Conservation (phyloP, 2,113 vertebrate genomes). For the Microtus oregoni region DNA sequence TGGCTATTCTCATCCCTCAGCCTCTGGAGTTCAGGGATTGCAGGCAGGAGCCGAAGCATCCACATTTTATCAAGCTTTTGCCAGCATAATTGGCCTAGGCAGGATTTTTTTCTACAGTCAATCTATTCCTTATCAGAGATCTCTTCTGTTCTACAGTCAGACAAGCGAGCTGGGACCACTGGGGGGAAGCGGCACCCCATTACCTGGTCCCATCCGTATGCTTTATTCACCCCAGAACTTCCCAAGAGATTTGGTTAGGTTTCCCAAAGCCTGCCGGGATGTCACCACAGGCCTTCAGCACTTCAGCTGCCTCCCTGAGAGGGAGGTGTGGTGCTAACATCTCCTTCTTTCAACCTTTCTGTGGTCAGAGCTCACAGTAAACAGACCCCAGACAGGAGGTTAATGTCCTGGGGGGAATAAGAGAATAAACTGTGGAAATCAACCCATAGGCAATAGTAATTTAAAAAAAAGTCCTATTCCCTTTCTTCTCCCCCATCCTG, state of each 20-base stretch:
- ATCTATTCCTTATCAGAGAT: accelerated
- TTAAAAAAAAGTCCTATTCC: neutral
- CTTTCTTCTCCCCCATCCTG: neutral
- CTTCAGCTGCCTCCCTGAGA: neutral
- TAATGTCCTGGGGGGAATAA: neutral
- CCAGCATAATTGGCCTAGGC: accelerated
- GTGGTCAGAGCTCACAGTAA: neutral
- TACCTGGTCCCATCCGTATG: neutral
- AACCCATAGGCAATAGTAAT: neutral
- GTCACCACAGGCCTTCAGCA: neutral
- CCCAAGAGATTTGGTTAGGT: neutral
- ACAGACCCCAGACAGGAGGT: neutral
- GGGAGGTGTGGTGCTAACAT: neutral
- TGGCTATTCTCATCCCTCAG: neutral
- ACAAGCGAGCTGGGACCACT: neutral
- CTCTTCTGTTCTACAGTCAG: accelerated
- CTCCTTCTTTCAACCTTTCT: neutral
- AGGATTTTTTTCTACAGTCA: neutral
- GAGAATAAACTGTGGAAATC: conserved; percentile 16
- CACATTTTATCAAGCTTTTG: neutral
- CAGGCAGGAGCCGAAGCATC: neutral
- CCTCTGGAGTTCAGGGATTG: neutral
- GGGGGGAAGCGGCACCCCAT: neutral
- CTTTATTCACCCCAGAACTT: neutral
- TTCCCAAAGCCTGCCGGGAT: neutral